Conservation (phyloP, 1,140 invertebrate genomes). For the Drosophila sulfurigaster region DNA sequence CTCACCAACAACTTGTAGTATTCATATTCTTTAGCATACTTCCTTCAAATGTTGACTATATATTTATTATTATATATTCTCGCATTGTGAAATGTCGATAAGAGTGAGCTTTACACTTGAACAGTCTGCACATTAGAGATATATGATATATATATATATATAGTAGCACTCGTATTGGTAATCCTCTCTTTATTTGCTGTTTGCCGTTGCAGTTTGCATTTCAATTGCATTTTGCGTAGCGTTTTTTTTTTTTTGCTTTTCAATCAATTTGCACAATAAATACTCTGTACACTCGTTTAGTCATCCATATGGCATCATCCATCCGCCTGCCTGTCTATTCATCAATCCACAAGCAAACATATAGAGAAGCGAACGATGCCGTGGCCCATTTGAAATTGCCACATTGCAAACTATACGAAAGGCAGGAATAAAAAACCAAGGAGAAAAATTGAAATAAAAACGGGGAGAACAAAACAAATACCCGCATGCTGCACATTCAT, state of each 20-base stretch:
- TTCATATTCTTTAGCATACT: too few species aligned
- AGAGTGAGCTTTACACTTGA: not conserved
- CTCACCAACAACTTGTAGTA: too few species aligned
- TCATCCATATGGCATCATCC: conserved; percentile 47
- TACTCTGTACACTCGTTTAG: conserved; percentile 31
- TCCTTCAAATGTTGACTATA: too few species aligned
- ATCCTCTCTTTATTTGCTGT: conserved; percentile 26
- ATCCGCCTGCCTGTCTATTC: conserved; percentile 15
- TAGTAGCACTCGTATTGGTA: not conserved
- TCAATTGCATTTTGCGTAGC: conserved; percentile 30
- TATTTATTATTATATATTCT: too few species aligned
- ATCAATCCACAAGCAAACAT: conserved; percentile 7
- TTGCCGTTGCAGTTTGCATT: conserved; percentile 24
- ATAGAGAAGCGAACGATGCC: conserved; percentile 1
- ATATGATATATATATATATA: not conserved
- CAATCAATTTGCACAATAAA: conserved; percentile 41
- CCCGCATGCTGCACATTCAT: conserved; percentile 50
- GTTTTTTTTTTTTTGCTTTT: conserved; percentile 3
- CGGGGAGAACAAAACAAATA: conserved; percentile 22
- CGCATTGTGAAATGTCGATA: too few species aligned
- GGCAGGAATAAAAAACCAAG: conserved; percentile 17
- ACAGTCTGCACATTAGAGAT: not conserved
- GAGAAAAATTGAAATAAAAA: conserved; percentile 6
- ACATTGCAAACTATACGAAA: conserved; percentile 28
- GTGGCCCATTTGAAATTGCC: conserved; percentile 28